These are phyloP conservation scores for Lytechinus pictus DNA, from an alignment of 35 echinoderm and acorn worm species.

Conservation along the genomic window DNA sequence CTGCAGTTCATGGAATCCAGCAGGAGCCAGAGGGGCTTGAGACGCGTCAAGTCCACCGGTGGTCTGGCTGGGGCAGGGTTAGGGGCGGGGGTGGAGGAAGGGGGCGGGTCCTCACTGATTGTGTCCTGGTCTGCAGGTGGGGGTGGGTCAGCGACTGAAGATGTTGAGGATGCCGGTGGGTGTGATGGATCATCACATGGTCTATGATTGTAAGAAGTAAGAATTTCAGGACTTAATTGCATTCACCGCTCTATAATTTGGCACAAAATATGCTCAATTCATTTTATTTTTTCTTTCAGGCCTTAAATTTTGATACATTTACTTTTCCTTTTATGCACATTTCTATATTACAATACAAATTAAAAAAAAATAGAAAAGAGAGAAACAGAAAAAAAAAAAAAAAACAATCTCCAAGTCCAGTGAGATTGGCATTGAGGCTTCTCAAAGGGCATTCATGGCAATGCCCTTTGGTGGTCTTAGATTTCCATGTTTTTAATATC, in stretches of 20 bases:
- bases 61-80: not conserved
- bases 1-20: conserved; percentile 83
- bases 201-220: not conserved
- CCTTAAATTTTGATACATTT: no score
- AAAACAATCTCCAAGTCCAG: no score
- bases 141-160: not conserved
- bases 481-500: no score
- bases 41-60: conserved; percentile 68
- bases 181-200: not conserved
- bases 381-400: no score
- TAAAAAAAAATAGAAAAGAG: no score
- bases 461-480: no score
- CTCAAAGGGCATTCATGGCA: no score
- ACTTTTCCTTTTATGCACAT: no score
- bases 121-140: not conserved
- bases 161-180: not conserved
- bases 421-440: no score
- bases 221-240: not conserved
- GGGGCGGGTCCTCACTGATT: not conserved
- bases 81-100: not conserved
- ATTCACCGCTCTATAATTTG: not conserved
- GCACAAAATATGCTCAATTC: not conserved
- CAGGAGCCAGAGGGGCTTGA: conserved; percentile 91
- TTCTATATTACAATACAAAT: no score
- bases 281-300: not conserved